Evolutionary conservation across 2,888 invertebrate species (phyloP).

Genomic region (Prosopocoilus inquinatus): DNA sequence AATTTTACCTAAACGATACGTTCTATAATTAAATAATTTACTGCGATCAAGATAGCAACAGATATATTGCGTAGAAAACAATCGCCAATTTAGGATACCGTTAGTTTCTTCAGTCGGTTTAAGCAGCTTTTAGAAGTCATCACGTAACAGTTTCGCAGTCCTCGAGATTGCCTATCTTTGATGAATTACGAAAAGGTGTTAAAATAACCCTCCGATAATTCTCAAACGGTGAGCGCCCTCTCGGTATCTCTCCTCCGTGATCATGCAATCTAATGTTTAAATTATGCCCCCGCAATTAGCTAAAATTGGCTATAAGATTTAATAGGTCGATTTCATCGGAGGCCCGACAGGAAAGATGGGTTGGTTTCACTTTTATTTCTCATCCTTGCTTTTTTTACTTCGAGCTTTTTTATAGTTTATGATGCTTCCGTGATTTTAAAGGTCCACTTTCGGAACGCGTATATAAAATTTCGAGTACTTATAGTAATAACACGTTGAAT

Average conservation of each 20-base stretch:
- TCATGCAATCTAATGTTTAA: slow-evolving; percentile 10
- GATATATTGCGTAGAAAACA: background rate
- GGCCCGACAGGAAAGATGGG: too few species aligned
- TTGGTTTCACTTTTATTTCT: too few species aligned
- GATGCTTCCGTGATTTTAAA: too few species aligned
- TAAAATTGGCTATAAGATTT: slow-evolving; percentile 9
- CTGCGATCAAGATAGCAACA: slow-evolving; percentile 15
- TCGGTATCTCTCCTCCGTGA: slow-evolving; percentile 7
- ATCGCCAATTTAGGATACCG: slow-evolving; percentile 14
- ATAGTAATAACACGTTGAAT: too few species aligned
- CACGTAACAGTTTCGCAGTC: slow-evolving; percentile 24
- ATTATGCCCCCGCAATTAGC: slow-evolving; percentile 10
- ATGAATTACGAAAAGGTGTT: slow-evolving; percentile 26
- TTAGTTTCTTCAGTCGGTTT: background rate
- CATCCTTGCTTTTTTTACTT: too few species aligned
- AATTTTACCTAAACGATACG: background rate
- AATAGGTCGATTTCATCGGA: too few species aligned
- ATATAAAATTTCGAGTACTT: too few species aligned
- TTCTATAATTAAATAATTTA: slow-evolving; percentile 20
- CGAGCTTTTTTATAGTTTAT: too few species aligned
- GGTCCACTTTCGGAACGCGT: too few species aligned
- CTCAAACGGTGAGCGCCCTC: too few species aligned
- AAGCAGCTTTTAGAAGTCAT: slow-evolving; percentile 13
- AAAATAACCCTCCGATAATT: slow-evolving; percentile 13
- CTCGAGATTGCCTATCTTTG: slow-evolving; percentile 27